Evolutionary conservation across 2,797 vertebrate species (phyloP).

Genomic region (Carapus acus): DNA sequence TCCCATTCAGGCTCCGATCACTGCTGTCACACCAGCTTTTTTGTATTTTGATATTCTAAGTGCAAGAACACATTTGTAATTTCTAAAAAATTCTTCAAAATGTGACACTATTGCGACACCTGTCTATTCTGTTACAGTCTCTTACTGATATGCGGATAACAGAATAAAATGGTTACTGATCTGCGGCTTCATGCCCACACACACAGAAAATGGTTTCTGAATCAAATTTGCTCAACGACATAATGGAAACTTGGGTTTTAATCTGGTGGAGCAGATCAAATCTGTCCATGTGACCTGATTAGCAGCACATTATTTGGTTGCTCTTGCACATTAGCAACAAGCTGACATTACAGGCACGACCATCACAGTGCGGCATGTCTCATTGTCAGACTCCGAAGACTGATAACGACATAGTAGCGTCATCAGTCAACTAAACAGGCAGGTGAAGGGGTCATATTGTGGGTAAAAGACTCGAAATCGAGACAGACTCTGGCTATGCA

Average conservation of each 20-base stretch:
- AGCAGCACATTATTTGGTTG: constrained; percentile 18
- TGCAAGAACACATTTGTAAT: no score
- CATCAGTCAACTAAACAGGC: no score
- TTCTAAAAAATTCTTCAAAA: no score
- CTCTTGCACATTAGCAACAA: constrained; percentile 20
- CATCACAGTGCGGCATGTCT: background rate
- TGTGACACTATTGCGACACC: no score
- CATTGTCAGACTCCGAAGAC: background rate
- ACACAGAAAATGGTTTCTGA: constrained; percentile 20
- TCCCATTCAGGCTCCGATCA: no score
- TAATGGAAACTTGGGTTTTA: constrained; percentile 21
- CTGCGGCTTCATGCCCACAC: constrained; percentile 3
- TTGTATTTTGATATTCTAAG: no score
- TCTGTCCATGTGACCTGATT: constrained; percentile 15
- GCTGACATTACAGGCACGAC: background rate
- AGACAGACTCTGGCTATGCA: no score
- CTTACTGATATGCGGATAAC: background rate
- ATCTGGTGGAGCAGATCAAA: constrained; percentile 25
- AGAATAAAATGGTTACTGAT: background rate
- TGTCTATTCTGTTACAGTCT: constrained; percentile 2
- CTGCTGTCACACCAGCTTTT: no score
- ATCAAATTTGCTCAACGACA: constrained; percentile 15
- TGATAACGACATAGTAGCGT: no score
- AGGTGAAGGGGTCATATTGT: no score
- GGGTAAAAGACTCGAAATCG: no score